Evolutionary conservation across 1,140 invertebrate genomes (phyloP).

Genomic region (Pachyrhynchus sulphureomaculatus): DNA sequence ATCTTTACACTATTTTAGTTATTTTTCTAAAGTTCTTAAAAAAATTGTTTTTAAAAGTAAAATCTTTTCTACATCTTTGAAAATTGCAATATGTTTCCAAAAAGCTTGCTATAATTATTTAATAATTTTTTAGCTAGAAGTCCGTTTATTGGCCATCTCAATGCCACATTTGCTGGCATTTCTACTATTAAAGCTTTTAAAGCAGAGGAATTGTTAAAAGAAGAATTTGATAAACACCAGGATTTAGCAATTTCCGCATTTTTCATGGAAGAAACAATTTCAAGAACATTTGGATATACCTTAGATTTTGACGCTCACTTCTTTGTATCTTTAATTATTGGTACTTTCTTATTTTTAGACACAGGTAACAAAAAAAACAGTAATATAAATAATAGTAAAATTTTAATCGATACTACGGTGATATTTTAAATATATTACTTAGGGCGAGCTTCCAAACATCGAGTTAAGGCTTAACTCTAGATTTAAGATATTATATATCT

Average conservation of each 20-base stretch:
- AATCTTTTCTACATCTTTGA: no score
- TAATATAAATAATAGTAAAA: no score
- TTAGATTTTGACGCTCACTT: slow-evolving; percentile 72
- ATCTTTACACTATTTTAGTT: no score
- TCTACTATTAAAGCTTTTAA: slow-evolving; percentile 73
- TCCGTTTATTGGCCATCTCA: slow-evolving; percentile 56
- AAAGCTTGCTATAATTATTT: no score
- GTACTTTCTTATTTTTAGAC: slow-evolving; percentile 53
- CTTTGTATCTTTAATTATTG: slow-evolving; percentile 68
- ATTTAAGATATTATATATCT: no score
- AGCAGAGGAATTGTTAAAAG: slow-evolving; percentile 72
- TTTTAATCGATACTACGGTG: no score
- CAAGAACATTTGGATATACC: slow-evolving; percentile 58
- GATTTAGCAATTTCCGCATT: slow-evolving; percentile 66
- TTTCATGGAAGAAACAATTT: slow-evolving; percentile 61
- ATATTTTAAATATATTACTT: no score
- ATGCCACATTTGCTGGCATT: slow-evolving; percentile 53
- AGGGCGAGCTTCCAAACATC: no score
- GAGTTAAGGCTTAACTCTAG: no score
- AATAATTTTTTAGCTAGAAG: slow-evolving; percentile 55
- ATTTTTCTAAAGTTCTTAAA: no score
- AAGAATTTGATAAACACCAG: slow-evolving; percentile 79
- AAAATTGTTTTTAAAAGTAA: no score
- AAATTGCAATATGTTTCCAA: no score
- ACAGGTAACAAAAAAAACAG: slow-evolving; percentile 33